Evolutionary conservation across 2,113 vertebrate species (phyloP).

Genomic region (Ivindomyrus marchei): DNA sequence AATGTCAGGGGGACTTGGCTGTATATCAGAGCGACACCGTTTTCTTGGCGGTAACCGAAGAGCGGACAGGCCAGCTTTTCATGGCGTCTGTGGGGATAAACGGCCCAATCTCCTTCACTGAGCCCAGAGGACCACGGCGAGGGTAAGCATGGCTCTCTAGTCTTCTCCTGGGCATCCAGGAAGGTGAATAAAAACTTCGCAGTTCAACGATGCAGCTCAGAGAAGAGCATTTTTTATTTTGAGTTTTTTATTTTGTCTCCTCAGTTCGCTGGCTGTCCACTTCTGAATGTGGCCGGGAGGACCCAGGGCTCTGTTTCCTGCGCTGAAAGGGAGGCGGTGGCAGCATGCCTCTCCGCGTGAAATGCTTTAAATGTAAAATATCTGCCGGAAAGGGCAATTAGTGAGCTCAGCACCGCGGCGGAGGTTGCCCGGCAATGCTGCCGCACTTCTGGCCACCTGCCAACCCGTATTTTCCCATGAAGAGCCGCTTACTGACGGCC

Average conservation of each 20-base stretch:
- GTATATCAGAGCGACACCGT: conserved; percentile 46
- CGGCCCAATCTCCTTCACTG: background rate
- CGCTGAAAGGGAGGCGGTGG: background rate
- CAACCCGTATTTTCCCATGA: conserved; percentile 50
- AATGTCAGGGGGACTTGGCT: conserved; percentile 54
- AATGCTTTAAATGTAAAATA: conserved; percentile 12
- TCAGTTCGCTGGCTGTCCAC: background rate
- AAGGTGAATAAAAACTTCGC: background rate
- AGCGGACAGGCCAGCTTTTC: conserved; percentile 17
- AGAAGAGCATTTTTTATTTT: background rate
- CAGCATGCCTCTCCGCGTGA: background rate
- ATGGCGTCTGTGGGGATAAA: conserved; percentile 21
- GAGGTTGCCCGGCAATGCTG: conserved; percentile 27
- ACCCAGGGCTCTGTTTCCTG: background rate
- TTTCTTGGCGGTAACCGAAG: conserved; percentile 41
- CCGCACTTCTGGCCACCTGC: conserved; percentile 30
- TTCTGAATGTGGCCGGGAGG: background rate
- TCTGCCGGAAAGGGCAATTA: conserved; percentile 4
- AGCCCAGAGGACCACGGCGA: background rate
- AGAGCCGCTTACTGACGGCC: conserved; percentile 45
- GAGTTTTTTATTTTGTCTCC: background rate
- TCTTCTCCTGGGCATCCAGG: background rate
- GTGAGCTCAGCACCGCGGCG: background rate
- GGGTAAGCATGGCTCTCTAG: background rate
- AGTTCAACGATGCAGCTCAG: background rate